These are phyloP conservation scores for Cynocephalus volans DNA, from an alignment of 2,113 vertebrate species.

Conservation along the genomic window DNA sequence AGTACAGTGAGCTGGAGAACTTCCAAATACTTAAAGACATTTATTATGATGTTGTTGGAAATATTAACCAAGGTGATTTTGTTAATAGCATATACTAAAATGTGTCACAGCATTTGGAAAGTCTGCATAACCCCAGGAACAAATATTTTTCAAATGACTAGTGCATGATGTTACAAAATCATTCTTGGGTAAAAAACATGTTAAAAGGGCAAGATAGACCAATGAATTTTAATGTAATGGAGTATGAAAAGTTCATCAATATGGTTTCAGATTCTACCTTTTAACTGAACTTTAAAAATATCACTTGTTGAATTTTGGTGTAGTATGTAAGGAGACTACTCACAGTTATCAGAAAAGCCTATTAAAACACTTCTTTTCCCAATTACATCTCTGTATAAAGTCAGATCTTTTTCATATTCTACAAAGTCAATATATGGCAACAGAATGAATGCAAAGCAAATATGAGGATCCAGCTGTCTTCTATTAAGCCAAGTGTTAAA, in stretches of 20 bases:
- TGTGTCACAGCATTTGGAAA: not conserved
- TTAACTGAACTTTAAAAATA: not conserved
- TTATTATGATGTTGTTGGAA: not conserved
- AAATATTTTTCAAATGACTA: not conserved
- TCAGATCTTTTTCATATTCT: slow-evolving; percentile 17
- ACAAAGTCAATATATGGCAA: not conserved
- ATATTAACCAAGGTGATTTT: not conserved
- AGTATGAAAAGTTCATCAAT: not conserved
- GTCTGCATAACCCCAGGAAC: not conserved
- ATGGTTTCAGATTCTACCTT: slow-evolving; percentile 2
- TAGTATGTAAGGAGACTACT: not conserved
- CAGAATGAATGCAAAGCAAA: not conserved
- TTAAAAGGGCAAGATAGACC: not conserved
- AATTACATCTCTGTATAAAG: not conserved
- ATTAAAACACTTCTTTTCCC: not conserved
- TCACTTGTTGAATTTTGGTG: not conserved
- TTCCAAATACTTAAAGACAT: not conserved
- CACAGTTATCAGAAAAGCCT: not conserved
- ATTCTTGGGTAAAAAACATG: not conserved
- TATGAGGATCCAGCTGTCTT: not conserved
- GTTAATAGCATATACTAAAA: not conserved
- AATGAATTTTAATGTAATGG: not conserved
- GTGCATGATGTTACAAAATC: not conserved
- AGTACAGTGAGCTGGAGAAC: not conserved
- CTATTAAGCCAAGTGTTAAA: not conserved